Evolutionary conservation across 1,140 invertebrate species (phyloP).

Genomic region (Cardiocondyla obscurior): DNA sequence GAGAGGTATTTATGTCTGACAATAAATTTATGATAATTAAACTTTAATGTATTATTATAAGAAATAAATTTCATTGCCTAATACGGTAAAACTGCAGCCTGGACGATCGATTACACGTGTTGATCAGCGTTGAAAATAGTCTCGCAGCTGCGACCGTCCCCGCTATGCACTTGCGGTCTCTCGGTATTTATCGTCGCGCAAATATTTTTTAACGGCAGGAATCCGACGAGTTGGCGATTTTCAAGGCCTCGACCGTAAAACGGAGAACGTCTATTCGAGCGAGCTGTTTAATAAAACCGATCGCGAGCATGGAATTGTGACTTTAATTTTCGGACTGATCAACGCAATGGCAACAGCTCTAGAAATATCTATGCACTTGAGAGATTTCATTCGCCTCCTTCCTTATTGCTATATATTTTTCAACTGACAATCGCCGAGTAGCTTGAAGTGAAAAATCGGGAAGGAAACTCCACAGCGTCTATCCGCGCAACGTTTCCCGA

Average conservation of each 20-base stretch:
- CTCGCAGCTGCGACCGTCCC: slow-evolving; percentile 46
- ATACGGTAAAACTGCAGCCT: not conserved
- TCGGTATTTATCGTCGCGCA: slow-evolving; percentile 27
- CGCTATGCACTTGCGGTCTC: slow-evolving; percentile 52
- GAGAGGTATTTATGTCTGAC: not conserved
- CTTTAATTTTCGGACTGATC: not conserved
- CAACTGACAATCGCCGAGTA: not conserved
- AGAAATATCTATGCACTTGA: slow-evolving; percentile 20
- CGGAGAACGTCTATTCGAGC: not conserved
- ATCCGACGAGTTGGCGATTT: slow-evolving; percentile 22
- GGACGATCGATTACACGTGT: slow-evolving; percentile 20
- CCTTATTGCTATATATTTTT: not conserved
- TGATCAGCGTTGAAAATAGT: slow-evolving; percentile 50
- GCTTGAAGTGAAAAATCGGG: not conserved
- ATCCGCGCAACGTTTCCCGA: slow-evolving; percentile 1
- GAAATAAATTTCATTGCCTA: not conserved
- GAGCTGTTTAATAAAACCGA: not conserved
- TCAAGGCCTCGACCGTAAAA: slow-evolving; percentile 17
- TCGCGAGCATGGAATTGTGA: not conserved
- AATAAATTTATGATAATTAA: not conserved
- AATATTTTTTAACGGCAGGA: slow-evolving; percentile 17
- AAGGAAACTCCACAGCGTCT: not conserved
- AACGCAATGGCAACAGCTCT: not conserved
- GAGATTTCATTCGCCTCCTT: not conserved
- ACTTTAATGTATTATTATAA: not conserved